These are phyloP conservation scores for Malurus alboscapulatus DNA, from an alignment of 2,113 vertebrate genomes.

Conservation along the genomic window DNA sequence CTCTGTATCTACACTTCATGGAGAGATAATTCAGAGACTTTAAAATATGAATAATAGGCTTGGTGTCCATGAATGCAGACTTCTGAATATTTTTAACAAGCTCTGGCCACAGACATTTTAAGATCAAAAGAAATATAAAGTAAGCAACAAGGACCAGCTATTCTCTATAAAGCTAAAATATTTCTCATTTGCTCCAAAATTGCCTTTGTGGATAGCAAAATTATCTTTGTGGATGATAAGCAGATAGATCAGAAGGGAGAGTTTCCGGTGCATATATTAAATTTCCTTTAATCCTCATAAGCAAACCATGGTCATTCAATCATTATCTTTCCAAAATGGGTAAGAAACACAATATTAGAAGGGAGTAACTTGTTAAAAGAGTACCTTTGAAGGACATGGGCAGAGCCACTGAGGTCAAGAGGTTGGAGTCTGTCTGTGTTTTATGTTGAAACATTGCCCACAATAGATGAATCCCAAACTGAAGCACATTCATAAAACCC, in stretches of 20 bases:
- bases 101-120: background rate
- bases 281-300: background rate
- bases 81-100: background rate
- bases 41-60: background rate
- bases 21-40: background rate
- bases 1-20: background rate
- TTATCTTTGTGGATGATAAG: background rate
- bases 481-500: background rate
- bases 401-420: background rate
- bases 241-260: background rate
- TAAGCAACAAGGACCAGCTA: background rate
- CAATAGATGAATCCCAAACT: background rate
- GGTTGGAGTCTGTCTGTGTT: background rate
- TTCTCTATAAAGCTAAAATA: background rate
- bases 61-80: background rate
- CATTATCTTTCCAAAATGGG: background rate
- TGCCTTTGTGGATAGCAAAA: background rate
- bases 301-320: background rate
- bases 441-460: background rate
- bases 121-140: background rate
- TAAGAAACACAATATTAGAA: background rate
- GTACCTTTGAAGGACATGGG: background rate
- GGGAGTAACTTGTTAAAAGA: background rate
- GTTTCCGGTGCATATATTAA: background rate
- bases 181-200: background rate